Evolutionary conservation across 1,140 invertebrate species (phyloP).

Genomic region (Neoseiulus cucumeris): DNA sequence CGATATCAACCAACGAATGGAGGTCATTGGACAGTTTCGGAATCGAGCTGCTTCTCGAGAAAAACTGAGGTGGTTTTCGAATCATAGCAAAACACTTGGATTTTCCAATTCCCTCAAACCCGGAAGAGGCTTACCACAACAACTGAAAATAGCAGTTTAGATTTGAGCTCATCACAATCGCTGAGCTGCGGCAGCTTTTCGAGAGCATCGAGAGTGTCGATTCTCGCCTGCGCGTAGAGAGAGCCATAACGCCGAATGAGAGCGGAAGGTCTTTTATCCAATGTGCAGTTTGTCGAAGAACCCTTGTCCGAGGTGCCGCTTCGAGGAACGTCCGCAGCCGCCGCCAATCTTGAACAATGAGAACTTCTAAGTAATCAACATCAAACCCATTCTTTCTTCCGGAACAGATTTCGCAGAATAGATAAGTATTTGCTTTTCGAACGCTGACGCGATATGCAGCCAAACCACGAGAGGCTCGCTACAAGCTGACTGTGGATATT

Average conservation of each 20-base stretch:
- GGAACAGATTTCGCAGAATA: too few relatives aligned
- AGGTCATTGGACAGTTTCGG: background rate
- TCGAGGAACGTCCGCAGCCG: background rate
- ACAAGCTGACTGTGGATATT: too few relatives aligned
- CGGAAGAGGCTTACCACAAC: conserved; percentile 54
- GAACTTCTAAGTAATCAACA: background rate
- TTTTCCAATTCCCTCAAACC: too few relatives aligned
- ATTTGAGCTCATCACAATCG: conserved; percentile 63
- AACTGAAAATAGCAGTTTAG: conserved; percentile 80
- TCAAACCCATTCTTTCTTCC: too few relatives aligned
- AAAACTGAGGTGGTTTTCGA: background rate
- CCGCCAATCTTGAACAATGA: background rate
- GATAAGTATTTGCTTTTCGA: background rate
- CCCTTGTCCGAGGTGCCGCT: background rate
- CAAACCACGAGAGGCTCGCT: background rate
- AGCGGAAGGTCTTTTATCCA: conserved; percentile 26
- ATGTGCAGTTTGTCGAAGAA: background rate
- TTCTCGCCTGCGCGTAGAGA: conserved; percentile 59
- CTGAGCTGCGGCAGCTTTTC: conserved; percentile 50
- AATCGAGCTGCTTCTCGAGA: background rate
- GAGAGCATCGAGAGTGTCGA: conserved; percentile 61
- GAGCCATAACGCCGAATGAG: conserved; percentile 56
- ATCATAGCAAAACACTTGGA: too few relatives aligned
- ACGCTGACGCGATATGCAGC: background rate
- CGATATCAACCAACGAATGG: background rate